Conservation (phyloP, 2,113 vertebrate species). For the Oreochromis aureus region DNA sequence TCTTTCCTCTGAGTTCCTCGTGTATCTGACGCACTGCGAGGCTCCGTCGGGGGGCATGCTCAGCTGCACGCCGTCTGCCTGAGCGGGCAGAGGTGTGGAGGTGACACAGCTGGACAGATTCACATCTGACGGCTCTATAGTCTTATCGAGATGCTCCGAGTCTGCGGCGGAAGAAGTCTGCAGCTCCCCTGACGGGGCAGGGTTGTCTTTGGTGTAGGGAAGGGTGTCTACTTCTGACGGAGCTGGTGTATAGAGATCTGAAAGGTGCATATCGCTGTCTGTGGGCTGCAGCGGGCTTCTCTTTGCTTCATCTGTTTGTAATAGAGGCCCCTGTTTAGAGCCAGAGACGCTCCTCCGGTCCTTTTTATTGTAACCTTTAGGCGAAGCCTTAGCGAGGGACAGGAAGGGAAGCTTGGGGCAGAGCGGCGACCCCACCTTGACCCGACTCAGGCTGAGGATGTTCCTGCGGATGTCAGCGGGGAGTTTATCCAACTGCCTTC, state of each 20-base stretch:
- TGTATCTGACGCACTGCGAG: slow-evolving; percentile 55
- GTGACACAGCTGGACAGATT: slow-evolving; percentile 72
- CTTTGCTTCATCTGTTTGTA: neutral
- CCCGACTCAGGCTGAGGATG: slow-evolving; percentile 60
- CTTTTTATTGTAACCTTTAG: slow-evolving; percentile 25
- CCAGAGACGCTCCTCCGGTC: slow-evolving; percentile 5
- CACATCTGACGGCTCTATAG: slow-evolving; percentile 42
- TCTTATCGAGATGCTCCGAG: neutral
- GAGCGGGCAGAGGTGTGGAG: slow-evolving; percentile 72
- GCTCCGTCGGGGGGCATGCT: slow-evolving; percentile 50
- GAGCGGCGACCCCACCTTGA: slow-evolving; percentile 33
- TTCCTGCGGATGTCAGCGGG: slow-evolving; percentile 58
- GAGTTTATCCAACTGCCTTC: slow-evolving; percentile 79
- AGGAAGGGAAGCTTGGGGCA: slow-evolving; percentile 38
- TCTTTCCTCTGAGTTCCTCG: slow-evolving; percentile 35
- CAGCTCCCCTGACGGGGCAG: neutral
- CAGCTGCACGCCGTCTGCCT: slow-evolving; percentile 62
- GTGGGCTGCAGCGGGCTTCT: neutral
- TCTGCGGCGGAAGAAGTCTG: slow-evolving; percentile 19
- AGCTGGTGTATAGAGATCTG: slow-evolving; percentile 5
- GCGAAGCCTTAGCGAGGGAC: slow-evolving; percentile 35
- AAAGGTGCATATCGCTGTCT: neutral
- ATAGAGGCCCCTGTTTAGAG: neutral
- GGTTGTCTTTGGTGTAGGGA: slow-evolving; percentile 49
- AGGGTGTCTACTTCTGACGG: slow-evolving; percentile 35